Percentiles rank a stretch among this genome's conserved stretches.
Conservation (phyloP, 2,888 invertebrate species). For the Tetranychus piercei region DNA sequence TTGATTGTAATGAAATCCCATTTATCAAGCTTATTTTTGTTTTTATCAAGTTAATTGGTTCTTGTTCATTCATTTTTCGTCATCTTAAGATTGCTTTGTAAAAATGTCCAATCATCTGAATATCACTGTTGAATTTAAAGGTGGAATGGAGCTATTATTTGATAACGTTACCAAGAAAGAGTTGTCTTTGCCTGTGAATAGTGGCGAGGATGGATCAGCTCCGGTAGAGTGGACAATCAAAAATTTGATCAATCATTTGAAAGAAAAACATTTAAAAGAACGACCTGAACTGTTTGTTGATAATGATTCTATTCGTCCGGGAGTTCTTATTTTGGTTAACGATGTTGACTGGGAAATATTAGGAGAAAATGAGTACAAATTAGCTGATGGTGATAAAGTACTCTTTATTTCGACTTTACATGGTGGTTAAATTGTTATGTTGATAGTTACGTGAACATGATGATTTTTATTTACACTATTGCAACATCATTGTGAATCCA, state of each 20-base stretch:
- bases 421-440: conserved; percentile 33
- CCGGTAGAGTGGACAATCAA: conserved; percentile 45
- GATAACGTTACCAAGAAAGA: conserved; percentile 56
- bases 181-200: conserved; percentile 45
- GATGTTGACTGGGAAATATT: conserved; percentile 87
- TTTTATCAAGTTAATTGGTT: no score
- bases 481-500: background rate
- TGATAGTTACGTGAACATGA: no score
- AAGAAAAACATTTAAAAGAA: conserved; percentile 61
- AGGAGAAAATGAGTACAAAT: conserved; percentile 36
- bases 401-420: conserved; percentile 39
- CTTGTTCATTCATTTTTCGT: no score
- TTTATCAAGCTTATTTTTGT: no score
- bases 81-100: no score
- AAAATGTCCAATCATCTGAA: background rate
- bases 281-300: conserved; percentile 47
- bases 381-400: conserved; percentile 34
- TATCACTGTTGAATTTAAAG: conserved; percentile 40
- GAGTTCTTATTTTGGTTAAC: conserved; percentile 80
- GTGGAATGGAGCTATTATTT: conserved; percentile 78
- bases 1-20: no score
- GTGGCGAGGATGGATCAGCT: conserved; percentile 33
- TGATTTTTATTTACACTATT: background rate
- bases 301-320: conserved; percentile 47
- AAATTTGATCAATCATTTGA: conserved; percentile 59